Conservation (phyloP, 1,140 invertebrate genomes). For the Mya arenaria region DNA sequence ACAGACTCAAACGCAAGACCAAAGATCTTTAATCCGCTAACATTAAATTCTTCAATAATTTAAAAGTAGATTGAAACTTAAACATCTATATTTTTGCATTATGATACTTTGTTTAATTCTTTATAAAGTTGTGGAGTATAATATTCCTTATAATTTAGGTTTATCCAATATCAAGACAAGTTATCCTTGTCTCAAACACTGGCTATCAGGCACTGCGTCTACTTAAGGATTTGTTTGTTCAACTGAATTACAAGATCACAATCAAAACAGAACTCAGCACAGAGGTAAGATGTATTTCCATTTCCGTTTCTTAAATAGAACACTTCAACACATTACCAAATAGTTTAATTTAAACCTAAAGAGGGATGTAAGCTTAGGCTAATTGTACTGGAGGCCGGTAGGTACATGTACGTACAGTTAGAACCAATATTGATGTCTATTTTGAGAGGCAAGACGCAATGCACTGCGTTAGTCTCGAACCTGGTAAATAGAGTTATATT, state of each 20-base stretch:
- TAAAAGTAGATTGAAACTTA: neutral
- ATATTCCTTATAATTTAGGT: neutral
- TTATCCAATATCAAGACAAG: conserved; percentile 27
- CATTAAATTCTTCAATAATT: neutral
- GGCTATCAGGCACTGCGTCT: conserved; percentile 34
- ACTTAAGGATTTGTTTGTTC: conserved; percentile 16
- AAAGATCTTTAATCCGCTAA: neutral
- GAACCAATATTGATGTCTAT: too few species aligned
- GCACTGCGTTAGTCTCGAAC: too few species aligned
- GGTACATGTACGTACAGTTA: too few species aligned
- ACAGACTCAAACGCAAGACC: neutral
- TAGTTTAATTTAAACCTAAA: neutral
- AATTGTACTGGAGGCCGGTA: neutral
- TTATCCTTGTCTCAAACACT: conserved; percentile 47
- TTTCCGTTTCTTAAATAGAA: neutral
- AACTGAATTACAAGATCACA: conserved; percentile 28
- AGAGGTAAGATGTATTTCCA: neutral
- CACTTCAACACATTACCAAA: neutral
- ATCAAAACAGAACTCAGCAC: conserved; percentile 8
- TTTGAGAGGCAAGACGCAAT: too few species aligned
- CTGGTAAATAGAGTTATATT: too few species aligned
- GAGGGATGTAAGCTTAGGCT: neutral
- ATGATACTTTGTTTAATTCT: neutral
- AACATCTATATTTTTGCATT: neutral
- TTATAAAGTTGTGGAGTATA: neutral